Evolutionary conservation across 2,888 invertebrate species (phyloP), one percentile per base, ranked within the genome.

Genomic region (Diloba caeruleocephala): DNA sequence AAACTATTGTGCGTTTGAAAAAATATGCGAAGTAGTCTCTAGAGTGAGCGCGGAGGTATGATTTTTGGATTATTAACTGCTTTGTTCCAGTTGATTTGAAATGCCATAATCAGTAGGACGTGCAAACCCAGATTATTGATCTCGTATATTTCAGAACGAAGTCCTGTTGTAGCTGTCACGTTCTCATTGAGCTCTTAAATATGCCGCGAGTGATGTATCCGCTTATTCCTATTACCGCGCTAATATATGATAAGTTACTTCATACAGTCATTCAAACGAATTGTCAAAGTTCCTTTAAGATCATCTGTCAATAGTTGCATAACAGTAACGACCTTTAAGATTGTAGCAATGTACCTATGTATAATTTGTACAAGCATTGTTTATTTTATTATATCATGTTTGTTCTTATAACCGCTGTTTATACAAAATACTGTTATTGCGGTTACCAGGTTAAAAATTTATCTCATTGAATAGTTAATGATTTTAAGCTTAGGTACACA

Each of bases 351-450:
- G 12, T 19, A 31, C n/a, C n/a, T n/a, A 37, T 49, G 39, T 50
- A 46, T 43, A 37, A n/a, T 31, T 53, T 43, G 33, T 41, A 46
- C 45, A 48, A 44, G 46, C 19, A 33, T 50, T 53, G 42, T 58
- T 69, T 50, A 42, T 58, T 67, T 67, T 46, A 60, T 36, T 41
- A 56, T 52, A 37, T 19, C 25, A 37, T 48, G 50, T 59, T 51
- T 57, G 53, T 63, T 71, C 37, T 42, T 19, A 21, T 28, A 62
- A 23, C 36, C 28, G 37, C 58, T 68, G 49, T 71, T 62, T 52
- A 51, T 34, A 67, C 39, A 61, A 44, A 58, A 15, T 34, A 73
- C 15, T 70, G 51, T 53, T 57, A 46, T 57, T 54, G 51, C 74
- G 37, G 45, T 66, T 63, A 58, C 68, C 63, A 67, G 48, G 50